These are phyloP conservation scores for Okamejei kenojei DNA, from an alignment of 2,797 vertebrate species.

Conservation along the genomic window DNA sequence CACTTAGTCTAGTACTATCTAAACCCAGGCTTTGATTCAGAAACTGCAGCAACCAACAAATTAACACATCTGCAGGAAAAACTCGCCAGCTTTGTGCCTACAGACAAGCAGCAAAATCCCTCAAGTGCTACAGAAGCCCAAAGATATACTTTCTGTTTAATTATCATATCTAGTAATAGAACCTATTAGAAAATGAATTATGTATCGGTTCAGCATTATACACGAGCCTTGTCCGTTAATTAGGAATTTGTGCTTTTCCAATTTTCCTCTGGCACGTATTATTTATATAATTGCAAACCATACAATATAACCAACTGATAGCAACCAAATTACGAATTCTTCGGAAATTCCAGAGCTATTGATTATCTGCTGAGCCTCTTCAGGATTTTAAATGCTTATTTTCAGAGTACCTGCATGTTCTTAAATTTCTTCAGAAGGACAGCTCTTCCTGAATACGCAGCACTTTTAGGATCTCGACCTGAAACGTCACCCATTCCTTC, in stretches of 20 bases:
- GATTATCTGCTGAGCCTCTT: neutral
- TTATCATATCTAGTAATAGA: conserved; percentile 4
- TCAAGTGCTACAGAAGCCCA: neutral
- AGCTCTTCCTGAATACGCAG: neutral
- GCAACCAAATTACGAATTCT: neutral
- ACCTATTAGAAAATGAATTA: conserved; percentile 26
- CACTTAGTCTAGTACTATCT: neutral
- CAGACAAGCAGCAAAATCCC: neutral
- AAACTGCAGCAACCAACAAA: neutral
- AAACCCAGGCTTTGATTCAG: neutral
- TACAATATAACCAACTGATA: neutral
- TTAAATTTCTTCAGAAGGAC: neutral
- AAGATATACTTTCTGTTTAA: neutral
- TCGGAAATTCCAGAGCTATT: neutral
- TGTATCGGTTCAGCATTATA: neutral
- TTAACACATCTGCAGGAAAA: neutral
- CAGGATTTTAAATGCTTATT: neutral
- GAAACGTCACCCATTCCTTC: too few species aligned
- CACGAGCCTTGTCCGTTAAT: neutral
- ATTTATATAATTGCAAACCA: conserved; percentile 15
- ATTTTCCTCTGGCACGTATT: neutral
- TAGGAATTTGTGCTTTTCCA: conserved; percentile 8
- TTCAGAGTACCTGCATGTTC: neutral
- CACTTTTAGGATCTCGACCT: neutral
- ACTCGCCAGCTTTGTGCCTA: neutral